A percentile compares a stretch with the other conserved stretches of the same genome.
These are phyloP conservation scores for Halcyon senegalensis DNA, from an alignment of 2,113 vertebrate species.

Conservation along the genomic window DNA sequence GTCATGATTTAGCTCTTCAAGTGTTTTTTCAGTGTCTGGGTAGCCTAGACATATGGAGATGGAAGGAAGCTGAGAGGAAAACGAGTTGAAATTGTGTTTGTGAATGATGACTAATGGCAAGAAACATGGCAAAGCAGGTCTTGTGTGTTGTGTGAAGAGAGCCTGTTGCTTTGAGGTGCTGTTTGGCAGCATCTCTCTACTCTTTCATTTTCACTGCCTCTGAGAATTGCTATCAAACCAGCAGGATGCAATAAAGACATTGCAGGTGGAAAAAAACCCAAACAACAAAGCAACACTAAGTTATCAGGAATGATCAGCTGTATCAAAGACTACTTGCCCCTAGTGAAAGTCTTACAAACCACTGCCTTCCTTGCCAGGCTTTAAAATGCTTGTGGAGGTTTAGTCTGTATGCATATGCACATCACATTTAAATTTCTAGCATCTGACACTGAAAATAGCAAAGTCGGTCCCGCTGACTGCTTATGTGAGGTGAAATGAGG, in stretches of 20 bases:
- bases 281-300: background rate
- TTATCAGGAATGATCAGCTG: background rate
- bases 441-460: background rate
- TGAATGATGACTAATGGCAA: background rate
- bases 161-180: background rate
- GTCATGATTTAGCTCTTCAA: background rate
- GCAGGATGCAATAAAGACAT: background rate
- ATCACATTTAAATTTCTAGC: background rate
- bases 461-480: background rate
- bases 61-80: background rate
- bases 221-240: background rate
- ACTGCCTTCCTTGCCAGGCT: background rate
- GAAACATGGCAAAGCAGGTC: background rate
- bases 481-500: background rate
- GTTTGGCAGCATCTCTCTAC: background rate
- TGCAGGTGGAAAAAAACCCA: background rate
- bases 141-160: background rate
- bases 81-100: background rate
- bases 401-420: background rate
- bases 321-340: background rate
- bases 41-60: background rate
- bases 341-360: background rate
- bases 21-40: background rate
- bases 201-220: background rate
- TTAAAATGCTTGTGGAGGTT: background rate